phyloP scores from a whole-genome alignment of 2,113 vertebrate genomes.

The Cercopithecus mona region DNA sequence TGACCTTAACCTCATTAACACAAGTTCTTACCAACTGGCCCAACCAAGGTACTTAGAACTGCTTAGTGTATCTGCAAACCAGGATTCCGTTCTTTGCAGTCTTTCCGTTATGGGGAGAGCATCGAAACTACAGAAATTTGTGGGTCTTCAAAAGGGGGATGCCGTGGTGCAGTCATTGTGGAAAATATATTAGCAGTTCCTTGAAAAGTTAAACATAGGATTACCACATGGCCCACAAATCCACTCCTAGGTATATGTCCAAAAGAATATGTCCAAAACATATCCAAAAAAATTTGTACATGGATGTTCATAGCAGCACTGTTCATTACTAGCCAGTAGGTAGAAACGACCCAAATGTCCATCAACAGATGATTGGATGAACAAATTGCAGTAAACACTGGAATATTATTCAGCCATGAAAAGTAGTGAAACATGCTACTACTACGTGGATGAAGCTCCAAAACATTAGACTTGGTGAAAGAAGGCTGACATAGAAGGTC shows the following conservation, averaged over 20 bases:
- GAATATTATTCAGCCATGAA: neutral
- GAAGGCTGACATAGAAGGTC: neutral
- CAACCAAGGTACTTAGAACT: no score
- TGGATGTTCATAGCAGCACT: neutral
- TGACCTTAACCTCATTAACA: neutral
- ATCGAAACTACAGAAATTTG: neutral
- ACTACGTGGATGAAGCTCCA: fast-evolving
- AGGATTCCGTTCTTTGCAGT: neutral
- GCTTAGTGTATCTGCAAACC: neutral
- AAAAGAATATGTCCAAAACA: neutral
- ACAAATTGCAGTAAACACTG: neutral
- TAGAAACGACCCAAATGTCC: neutral
- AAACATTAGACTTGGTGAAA: neutral
- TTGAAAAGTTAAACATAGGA: neutral
- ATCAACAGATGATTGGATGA: neutral
- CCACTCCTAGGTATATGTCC: neutral
- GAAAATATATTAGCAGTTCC: neutral
- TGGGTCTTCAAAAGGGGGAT: neutral
- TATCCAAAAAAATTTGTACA: neutral
- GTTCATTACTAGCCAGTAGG: neutral
- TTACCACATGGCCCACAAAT: neutral
- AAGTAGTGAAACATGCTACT: fast-evolving
- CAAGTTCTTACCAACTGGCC: neutral
- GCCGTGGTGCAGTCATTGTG: neutral
- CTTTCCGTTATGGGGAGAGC: neutral